These are phyloP conservation scores for Siderastrea radians DNA, from an alignment of 92 coral and sea anemone genomes.

Conservation along the genomic window DNA sequence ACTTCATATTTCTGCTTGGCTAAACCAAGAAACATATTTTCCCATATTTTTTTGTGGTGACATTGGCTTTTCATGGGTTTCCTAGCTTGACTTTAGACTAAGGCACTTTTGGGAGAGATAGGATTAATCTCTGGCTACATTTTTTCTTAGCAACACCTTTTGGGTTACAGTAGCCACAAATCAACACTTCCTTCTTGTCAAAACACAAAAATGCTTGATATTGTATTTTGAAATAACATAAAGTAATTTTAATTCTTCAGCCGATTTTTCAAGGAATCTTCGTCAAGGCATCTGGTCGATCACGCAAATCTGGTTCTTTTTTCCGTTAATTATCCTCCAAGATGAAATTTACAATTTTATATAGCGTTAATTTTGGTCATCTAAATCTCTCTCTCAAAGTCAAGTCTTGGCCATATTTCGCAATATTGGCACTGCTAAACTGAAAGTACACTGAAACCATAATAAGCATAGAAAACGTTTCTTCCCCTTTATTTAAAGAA, in stretches of 20 bases:
- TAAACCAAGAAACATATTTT: too few relatives aligned
- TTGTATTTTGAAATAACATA: neutral
- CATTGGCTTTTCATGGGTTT: too few relatives aligned
- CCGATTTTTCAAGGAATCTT: neutral
- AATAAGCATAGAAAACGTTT: neutral
- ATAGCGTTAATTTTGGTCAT: neutral
- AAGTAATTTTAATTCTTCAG: neutral
- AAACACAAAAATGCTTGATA: neutral
- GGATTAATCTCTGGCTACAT: neutral
- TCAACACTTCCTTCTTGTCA: too few relatives aligned
- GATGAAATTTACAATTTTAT: neutral
- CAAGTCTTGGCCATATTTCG: too few relatives aligned
- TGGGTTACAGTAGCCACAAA: too few relatives aligned
- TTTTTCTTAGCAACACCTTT: too few relatives aligned
- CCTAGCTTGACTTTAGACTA: neutral
- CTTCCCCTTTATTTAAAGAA: neutral
- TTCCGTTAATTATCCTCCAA: too few relatives aligned
- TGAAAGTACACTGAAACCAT: neutral
- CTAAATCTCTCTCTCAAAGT: too few relatives aligned
- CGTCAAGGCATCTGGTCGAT: neutral
- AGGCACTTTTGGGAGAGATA: neutral
- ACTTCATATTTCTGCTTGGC: too few relatives aligned
- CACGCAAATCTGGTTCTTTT: too few relatives aligned
- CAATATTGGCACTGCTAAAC: too few relatives aligned
- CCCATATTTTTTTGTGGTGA: too few relatives aligned